Base-by-base conservation (phyloP, 2,888 invertebrate species). In the Drosophila yooni region DNA sequence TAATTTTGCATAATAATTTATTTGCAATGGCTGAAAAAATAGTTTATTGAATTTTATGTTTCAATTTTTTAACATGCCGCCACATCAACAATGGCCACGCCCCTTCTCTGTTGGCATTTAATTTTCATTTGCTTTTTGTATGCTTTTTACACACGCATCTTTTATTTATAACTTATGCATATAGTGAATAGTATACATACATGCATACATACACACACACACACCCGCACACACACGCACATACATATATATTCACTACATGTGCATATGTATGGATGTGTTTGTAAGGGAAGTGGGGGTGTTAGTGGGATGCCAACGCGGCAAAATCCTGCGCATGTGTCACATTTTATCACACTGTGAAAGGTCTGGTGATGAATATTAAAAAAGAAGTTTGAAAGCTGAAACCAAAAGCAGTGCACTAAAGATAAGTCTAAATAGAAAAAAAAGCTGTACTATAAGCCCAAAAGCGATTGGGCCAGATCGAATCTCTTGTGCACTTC, bases 1-100 rank as follows among this genome's bases (percentile, higher is more conserved):
- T 89, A 84, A 88, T 88, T 86, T 83, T 77, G 82, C 79, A 83
- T 86, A 83, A 89, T 90, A 90, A 89, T 89, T 90, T 90, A 90
- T 90, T 87, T 89, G 88, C 74, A 62, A 79, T 81, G 69, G 40
- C 33, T 65, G 76, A 79, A 76, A 83, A 79, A 82, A 76, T 72
- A 69, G 64, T 77, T 79, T 72, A 82, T 82, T 84, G 74, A 71
- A 82, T 82, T 88, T 88, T 88, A 88, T 88, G 90, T 86, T 83
- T 88, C 74, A 86, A 87, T 89, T 82, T 83, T 86, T 82, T 79
- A 83, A 66, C 71, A 80, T 40, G 67, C 56, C 34, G 36, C 38
- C 33, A 50, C 60, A 70, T 61, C 70, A 81, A 83, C 89, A 84
- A 88, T 79, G 75, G 59, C 57, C 70, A 80, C 66, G 84, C 89